Base-by-base conservation (phyloP, 2,113 vertebrate species). In the Willisornis vidua region DNA sequence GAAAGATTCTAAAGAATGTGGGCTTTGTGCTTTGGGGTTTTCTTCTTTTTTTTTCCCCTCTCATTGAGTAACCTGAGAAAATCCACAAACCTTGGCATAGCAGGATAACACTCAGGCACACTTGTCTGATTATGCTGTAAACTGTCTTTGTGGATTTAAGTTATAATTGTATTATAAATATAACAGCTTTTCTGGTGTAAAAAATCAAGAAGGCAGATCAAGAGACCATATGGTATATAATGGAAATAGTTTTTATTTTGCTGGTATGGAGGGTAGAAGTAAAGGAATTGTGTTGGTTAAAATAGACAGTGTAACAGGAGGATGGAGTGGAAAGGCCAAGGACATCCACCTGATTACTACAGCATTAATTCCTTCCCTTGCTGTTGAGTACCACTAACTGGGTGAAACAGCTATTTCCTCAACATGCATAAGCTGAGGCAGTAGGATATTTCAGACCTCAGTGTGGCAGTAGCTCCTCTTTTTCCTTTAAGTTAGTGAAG, bases 161-260 rank as follows among this genome's bases (percentile, higher is more conserved):
- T 87, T 78, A 43, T 55, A 93, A 87, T 82, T 93, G 37, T 82
- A 82, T 90, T 93, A 66, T 58, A 92, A 93, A 87, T 71, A 18
- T 77, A 89, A 74, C 76, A 89, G 74, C 62, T 89, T 95, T 96
- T 93, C 66, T 79, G 46, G 66, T 85, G 61, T 70, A 93, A 94
- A 89, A 95, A 90, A 66, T 58, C 85, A 90, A 68, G 90, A 83
- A 83, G 39, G 65, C 52, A 75, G 72, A 95, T 84, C 85, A 90
- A 68, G 61, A 86, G 90, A 88, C 67, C 52, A 67, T 83, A 88
- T 90, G 51, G 55, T 74, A 8, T 83, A 78, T 65, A 95, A 86
- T 74, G 22, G 73, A 93, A 93, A 76, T 70, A 76, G 52, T 55
- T 94, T 87, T 84, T 91, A 68, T 87, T 94, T 93, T 91, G 63